Evolutionary conservation across 2,888 invertebrate species (phyloP), one percentile per base, ranked within the genome.

Genomic region (Laspeyria flexula): DNA sequence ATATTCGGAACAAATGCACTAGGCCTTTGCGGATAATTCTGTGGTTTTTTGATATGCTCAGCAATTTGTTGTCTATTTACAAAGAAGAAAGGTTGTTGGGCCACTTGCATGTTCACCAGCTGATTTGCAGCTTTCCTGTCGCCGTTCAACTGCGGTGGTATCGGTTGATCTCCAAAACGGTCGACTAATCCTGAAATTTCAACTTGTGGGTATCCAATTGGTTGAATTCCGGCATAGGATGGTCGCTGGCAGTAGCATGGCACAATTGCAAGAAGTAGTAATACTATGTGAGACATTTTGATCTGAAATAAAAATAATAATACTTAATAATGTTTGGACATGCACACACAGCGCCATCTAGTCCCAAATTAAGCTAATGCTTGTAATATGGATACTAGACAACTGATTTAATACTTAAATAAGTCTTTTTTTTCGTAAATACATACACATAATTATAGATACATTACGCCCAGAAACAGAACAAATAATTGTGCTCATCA

Each of bases 211-310:
- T 10, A 65, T n/a, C 68, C 68, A 0, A 67, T 59, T 12, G 67
- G 62, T 16, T 6, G 46, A n/a, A 5, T 0, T 1, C 67, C 67
- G 13, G 95, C 94, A 66, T 94, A 95, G 18, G 90, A 88, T 1
- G 94, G 93, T 9, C 95, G 86, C 73, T 95, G 95, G 6, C 85
- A 56, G 37, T 65, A 53, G 29, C 65, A 61, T n/a, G 69, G 58
- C 1, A 57, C 47, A 25, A 65, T 39, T 25, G 58, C 35, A 5
- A 64, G 12, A 13, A 69, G 6, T 12, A 31, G 5, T 31, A 31
- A 6, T 31, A 10, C 7, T 7, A 9, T 13, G 1, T 37, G 21
- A 31, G 50, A 44, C 56, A 66, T 65, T n/a, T 10, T 57, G 23
- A 55, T 38, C 65, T 65, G 55, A 3, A 60, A 65, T 38, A 25